Conservation (phyloP, 2,888 invertebrate genomes). For the Halictus ligatus region DNA sequence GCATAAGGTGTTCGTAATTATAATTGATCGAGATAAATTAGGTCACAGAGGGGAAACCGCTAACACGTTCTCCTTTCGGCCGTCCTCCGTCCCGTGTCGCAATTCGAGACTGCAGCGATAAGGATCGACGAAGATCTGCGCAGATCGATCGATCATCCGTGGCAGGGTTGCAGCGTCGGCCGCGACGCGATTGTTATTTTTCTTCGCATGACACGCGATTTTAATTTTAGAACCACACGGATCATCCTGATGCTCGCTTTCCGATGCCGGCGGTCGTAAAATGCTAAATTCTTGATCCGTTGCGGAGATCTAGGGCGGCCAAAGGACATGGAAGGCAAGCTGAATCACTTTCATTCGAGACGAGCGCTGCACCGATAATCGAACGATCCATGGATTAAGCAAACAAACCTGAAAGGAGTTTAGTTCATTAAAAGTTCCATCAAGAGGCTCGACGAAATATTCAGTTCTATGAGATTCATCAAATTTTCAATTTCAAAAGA, state of each 20-base stretch:
- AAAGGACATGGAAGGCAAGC: background rate
- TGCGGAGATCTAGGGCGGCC: background rate
- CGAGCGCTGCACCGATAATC: background rate
- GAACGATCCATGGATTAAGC: background rate
- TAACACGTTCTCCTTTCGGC: background rate
- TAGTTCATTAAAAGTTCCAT: too few relatives aligned
- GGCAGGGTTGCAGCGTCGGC: conserved; percentile 5
- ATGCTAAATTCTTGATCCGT: background rate
- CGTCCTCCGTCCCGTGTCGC: background rate
- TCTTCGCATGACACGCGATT: background rate
- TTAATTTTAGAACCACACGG: background rate
- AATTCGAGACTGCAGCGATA: background rate
- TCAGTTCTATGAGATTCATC: background rate
- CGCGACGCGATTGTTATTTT: conserved; percentile 7
- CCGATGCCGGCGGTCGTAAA: background rate
- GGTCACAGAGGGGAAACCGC: background rate
- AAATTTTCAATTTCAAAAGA: background rate
- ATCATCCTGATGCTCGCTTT: background rate
- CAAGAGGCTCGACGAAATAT: too few relatives aligned
- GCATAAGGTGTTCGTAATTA: background rate
- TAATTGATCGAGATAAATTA: background rate
- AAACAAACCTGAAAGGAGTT: background rate
- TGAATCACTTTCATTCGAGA: background rate
- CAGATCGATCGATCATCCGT: conserved; percentile 14
- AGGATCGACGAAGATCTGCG: conserved; percentile 8